Base-by-base conservation (phyloP, 2,797 vertebrate species). In the Cossypha caffra region DNA sequence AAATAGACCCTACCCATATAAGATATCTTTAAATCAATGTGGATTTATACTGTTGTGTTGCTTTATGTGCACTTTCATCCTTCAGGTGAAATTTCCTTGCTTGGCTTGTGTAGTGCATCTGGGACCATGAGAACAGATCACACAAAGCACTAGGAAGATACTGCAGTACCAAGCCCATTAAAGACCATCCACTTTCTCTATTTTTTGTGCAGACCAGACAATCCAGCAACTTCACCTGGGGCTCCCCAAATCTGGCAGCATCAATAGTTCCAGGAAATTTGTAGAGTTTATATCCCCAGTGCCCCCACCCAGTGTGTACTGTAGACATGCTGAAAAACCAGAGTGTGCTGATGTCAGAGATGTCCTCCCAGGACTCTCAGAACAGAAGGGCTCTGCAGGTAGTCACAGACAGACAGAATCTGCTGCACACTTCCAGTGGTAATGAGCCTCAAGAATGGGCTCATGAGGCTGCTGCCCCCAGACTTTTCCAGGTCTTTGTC, bases 241-340 rank as follows among this genome's bases (percentile, higher is more conserved):
- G n/a, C 52, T 52, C 11, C 23, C 33, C n/a, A 31, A 2, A 42
- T 29, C 52, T 35, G 29, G 13, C 24, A 50, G 7, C 2, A 33
- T 29, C 19, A 59, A 20, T 18, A 26, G 13, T 35, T 38, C 16
- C 33, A 63, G 48, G 43, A 28, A 81, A 3, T 45, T 33, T 31
- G 13, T 28, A 6, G 62, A 55, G 40, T 42, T 64, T 16, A 10
- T 19, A 50, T 15, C 25, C 17, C 25, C 77, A 68, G 31, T 16
- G 13, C 8, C 37, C 12, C 13, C 13, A 5, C 4, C 21, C 38
- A 43, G 1, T 9, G 10, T 16, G 7, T 29, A 2, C 25, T 76
- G 35, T 24, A 9, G 8, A 8, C 23, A 3, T 2, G 2, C 20
- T 37, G 6, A 77, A 59, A 37, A 48, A 4, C 1, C 8, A 15